Evolutionary conservation across 2,113 vertebrate genomes (phyloP), one percentile per base, ranked within the genome.

Genomic region (Danionella cerebrum): DNA sequence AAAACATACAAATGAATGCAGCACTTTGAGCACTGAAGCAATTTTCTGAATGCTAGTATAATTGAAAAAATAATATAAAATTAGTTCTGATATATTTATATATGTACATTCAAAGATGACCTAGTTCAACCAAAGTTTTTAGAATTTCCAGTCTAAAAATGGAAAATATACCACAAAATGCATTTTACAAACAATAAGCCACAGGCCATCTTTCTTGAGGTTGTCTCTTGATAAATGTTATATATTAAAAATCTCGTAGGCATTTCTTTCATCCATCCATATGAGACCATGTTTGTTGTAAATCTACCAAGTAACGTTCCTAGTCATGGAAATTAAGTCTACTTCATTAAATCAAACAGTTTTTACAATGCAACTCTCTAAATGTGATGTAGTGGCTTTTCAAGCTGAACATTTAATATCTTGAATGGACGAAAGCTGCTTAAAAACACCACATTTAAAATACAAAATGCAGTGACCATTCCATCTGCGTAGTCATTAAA

Each of bases 171-270:
- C 70, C 76, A 78, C 80, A 79, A 74, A 84, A 53, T 75, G 78
- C 81, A 79, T 81, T 76, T 81, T 78, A 79, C 84, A 73, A 83
- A 73, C 76, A 53, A 51, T 36, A 12, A 35, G 42, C 58, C 76
- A 73, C 38, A 75, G 52, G 48, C 29, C 22, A 60, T 57, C 1
- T n/a, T 45, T 63, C 48, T 67, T 72, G 68, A 52, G 50, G 10
- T 29, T 62, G 68, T 77, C 65, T n/a, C 36, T 3, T 14, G 77
- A 29, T 65, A 66, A 50, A 52, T 72, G 66, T 16, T 53, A 79
- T 42, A 65, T 72, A 78, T 82, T 71, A 70, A 74, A 45, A 75
- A 58, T 69, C 22, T 58, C 29, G n/a, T 39, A 65, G 31, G 29
- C 62, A 27, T 58, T 52, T 59, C 10, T 18, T 38, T 52, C 5